Evolutionary conservation across 2,797 vertebrate genomes (phyloP), one percentile per base, ranked within the genome.

Genomic region (Sylvilagus floridanus): DNA sequence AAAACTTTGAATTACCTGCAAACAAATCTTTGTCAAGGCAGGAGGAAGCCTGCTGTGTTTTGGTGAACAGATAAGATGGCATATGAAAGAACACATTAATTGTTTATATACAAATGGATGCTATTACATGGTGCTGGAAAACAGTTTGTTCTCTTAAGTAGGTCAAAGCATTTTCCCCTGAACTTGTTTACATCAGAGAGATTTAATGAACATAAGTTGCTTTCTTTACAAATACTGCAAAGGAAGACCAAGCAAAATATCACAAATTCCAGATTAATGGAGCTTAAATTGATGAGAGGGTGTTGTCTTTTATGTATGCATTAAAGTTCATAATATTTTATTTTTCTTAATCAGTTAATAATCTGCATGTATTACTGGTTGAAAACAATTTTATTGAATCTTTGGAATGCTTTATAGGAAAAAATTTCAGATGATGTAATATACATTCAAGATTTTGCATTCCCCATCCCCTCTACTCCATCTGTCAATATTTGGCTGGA

Each of bases 81-180:
- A 92, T 92, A 86, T 86, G 93, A 92, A 94, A 88, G 37, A 94
- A 73, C 95, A 94, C 32, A 50, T 93, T 69, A 73, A 63, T 90
- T 97, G 92, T 97, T 97, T 96, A 89, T 96, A 97, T 90, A 92
- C 95, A 92, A 93, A 88, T 92, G 93, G 91, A 93, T 92, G 90
- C 85, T 96, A 30, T 94, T 84, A 95, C 83, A 71, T 50, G 60
- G 95, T 85, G 54, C 96, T 96, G 65, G 72, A 89, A 97, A 92
- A 97, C 95, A 97, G 95, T 95, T 95, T 96, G 90, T 91, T 84
- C 63, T 95, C 71, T 65, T 96, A 96, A 96, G 92, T 86, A 96
- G 91, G 95, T 86, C 95, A 95, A 57, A 86, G 60, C 85, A 26
- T 91, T 88, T 26, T 47, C 54, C 62, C 62, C 60, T 37, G 47